Evolutionary conservation across 2,113 vertebrate species (phyloP), one percentile per base, ranked within the genome.

Genomic region (Promerops cafer): DNA sequence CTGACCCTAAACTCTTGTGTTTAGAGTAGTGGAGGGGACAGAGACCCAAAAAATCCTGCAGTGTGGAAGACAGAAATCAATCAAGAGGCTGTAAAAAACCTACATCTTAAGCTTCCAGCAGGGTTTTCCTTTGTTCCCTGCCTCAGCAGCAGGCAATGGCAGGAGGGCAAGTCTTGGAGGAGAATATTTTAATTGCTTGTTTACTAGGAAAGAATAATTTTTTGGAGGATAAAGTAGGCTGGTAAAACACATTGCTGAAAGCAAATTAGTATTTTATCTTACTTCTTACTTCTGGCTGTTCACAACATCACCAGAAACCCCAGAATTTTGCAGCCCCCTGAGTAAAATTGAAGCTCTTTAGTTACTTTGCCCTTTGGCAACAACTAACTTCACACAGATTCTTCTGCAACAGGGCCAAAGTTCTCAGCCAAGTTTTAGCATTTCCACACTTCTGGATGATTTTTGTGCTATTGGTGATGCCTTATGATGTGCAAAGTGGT

Each of bases 351-450:
- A 40, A 80, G 44, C 13, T 75, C 28, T 76, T 59, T 35, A 66
- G 5, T 79, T 79, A 20, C 56, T 69, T 86, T 83, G 72, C 47
- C 68, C 39, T 50, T 81, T 89, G 72, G 68, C 76, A 87, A 13
- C 42, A 69, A 19, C 22, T 53, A 42, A 40, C 6, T 88, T 77
- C 9, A 42, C 14, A 16, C 11, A 78, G 17, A 39, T 49, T 74
- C 3, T 1, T 37, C n/a, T 81, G 28, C 59, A 64, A 7, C 20
- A 28, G 53, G 87, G 31, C 17, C 59, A 70, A 31, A 0, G 0
- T 20, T 11, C 24, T 86, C 15, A 89, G 83, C 50, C 42, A 81
- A 39, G 23, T 53, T 47, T 30, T 35, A 50, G 59, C 1, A 0
- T 83, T 61, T 83, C 53, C 33, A 35, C 0, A 0, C 14, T 80